Base-by-base conservation (phyloP, 2,888 invertebrate genomes). In the Hypomecis atomaria region DNA sequence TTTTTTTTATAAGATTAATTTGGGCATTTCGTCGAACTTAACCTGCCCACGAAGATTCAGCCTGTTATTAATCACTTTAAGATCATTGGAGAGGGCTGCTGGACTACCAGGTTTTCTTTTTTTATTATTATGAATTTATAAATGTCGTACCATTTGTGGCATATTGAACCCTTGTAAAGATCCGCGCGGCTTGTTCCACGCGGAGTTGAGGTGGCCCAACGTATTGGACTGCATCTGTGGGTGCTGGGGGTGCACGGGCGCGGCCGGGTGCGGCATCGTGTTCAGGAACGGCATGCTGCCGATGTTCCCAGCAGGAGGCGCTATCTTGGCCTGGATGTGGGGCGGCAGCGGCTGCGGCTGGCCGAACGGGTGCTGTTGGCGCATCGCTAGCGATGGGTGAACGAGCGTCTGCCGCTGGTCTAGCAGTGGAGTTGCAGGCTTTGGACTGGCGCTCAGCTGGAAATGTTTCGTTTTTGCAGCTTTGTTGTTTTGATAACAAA, bases 281-380 rank as follows among this genome's bases (percentile, higher is more conserved):
- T 84, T 79, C 47, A 91, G 75, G 70, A 84, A 90, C 40, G 90
- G 92, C 87, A 89, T 85, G 72, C 88, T 89, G 65, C 89, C 89
- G 59, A 90, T 69, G 42, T 88, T 88, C 52, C 65, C 71, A 5
- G 78, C 68, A 44, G 74, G 67, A 3, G 76, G 71, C 10, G 78
- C 69, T 55, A 84, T 67, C 69, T 84, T 85, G 52, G 78, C 71
- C 72, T 83, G 84, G n/a, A 86, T 72, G 62, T 83, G 85, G 3
- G 60, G 56, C 36, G 69, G 66, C 34, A 63, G 56, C 11, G 62
- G 56, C 59, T 60, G 70, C 50, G 54, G 55, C 6, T 45, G 55
- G 34, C 13, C 10, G 45, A 55, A 55, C 10, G 13, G 37, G 10
- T 44, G 13, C 9, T 70, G 70, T 11, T 62, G 66, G 5, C 65